Evolutionary conservation across 2,113 vertebrate species (phyloP), one percentile per base, ranked within the genome.

Genomic region (Tetrao urogallus): DNA sequence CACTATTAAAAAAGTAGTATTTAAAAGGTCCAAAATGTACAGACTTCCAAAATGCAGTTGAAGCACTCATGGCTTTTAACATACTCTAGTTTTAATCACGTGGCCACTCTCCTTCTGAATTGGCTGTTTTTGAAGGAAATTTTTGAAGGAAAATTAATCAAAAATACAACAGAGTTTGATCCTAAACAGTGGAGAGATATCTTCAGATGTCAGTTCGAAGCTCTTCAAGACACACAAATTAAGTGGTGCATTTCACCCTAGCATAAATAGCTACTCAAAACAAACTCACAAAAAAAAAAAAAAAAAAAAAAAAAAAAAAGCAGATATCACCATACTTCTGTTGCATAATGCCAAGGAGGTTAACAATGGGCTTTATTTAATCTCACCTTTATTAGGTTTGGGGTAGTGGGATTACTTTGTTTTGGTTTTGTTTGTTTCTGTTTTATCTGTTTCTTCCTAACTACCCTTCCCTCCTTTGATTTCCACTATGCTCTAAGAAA

Each of bases 291-390:
- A 21, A 24, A 48, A 48, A 22, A 22, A 22, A 48, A 48, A 21
- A 88, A 87, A 42, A 42, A 15, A 16, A 43, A 43, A 43, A 43
- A 38, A 36, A 36, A 36, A 76, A 42, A 1, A 1, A 0, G n/a
- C n/a, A n/a, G 36, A 36, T 13, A 36, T 11, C 16, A n/a, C 25
- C 10, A 16, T 38, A 16, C 15, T 60, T 58, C 13, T 24, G 27
- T 0, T 0, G n/a, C 30, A 34, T 25, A 73, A 78, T 2, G 14
- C 2, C 4, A 4, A 60, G 7, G 32, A 73, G 1, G 8, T 18
- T 43, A 17, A 45, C n/a, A 20, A 24, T 3, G 1, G 8, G 58
- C 34, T 45, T 77, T 60, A 81, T 21, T 24, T 38, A 20, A 61
- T 24, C 30, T 77, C 38, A 82, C 43, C 28, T 50, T 18, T n/a